Percentiles rank a stretch among this genome's conserved stretches.
Evolutionary conservation across 2,797 vertebrate genomes (phyloP).

Genomic region (Sebastiscus tertius): DNA sequence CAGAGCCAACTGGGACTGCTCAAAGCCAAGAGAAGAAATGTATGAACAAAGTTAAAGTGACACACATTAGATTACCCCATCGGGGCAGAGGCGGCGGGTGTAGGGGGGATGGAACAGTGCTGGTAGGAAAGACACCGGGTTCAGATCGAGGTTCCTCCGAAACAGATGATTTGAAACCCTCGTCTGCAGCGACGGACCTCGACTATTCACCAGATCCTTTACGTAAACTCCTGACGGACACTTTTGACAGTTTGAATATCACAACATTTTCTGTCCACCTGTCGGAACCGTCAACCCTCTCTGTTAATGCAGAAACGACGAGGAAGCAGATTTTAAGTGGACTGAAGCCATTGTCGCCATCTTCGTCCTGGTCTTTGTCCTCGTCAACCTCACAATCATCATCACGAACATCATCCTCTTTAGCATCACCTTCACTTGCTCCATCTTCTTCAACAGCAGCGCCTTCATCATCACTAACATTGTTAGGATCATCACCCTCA

Average conservation of each 20-base stretch:
- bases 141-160: conserved; percentile 8
- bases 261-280: conserved; percentile 67
- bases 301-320: conserved; percentile 12
- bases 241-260: conserved; percentile 45
- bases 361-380: neutral
- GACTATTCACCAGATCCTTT: conserved; percentile 47
- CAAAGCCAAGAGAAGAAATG: conserved; percentile 66
- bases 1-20: conserved; percentile 17
- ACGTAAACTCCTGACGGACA: conserved; percentile 56
- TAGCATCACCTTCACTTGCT: neutral
- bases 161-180: neutral
- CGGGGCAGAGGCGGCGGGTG: conserved; percentile 38
- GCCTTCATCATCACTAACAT: neutral
- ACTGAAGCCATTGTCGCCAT: conserved; percentile 28
- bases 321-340: conserved; percentile 33
- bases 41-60: conserved; percentile 71
- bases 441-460: neutral
- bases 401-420: neutral
- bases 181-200: neutral
- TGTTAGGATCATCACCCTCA: neutral
- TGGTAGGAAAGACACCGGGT: neutral
- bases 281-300: conserved; percentile 31
- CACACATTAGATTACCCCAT: conserved; percentile 53
- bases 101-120: conserved; percentile 4
- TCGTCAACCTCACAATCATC: neutral